These are phyloP conservation scores for Zosterops lateralis DNA, from an alignment of 2,113 vertebrate species.

Conservation along the genomic window DNA sequence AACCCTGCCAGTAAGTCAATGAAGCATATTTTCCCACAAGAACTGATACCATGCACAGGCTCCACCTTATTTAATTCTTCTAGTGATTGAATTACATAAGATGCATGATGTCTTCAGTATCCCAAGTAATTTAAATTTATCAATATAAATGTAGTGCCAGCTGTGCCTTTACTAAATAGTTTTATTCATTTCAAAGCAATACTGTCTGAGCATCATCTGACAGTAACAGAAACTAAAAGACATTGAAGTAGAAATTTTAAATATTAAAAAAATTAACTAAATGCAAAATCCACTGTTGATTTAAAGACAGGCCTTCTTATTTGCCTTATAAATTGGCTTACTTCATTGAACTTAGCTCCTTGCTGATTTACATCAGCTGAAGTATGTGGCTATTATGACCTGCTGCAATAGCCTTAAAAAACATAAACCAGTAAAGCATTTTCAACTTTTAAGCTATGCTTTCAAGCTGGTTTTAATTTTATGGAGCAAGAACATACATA, in stretches of 20 bases:
- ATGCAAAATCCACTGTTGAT: background rate
- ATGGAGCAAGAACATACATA: conserved; percentile 39
- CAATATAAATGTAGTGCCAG: background rate
- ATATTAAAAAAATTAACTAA: background rate
- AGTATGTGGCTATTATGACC: background rate
- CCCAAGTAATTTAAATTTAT: conserved; percentile 25
- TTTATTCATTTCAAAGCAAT: background rate
- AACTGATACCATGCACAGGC: conserved; percentile 73
- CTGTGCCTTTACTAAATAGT: conserved; percentile 3
- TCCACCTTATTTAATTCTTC: conserved; percentile 67
- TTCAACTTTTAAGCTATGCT: conserved; percentile 36
- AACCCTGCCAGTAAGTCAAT: conserved; percentile 81
- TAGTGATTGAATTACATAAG: conserved; percentile 58
- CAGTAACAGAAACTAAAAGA: background rate
- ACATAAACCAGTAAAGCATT: background rate
- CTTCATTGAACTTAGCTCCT: background rate
- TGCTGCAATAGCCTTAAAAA: background rate
- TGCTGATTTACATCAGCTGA: background rate
- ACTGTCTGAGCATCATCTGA: background rate
- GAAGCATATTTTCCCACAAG: conserved; percentile 86
- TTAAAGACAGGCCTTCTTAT: background rate
- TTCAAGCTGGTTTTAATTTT: conserved; percentile 40
- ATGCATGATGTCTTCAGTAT: conserved; percentile 18
- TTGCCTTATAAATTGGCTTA: background rate
- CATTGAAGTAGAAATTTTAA: background rate